Percentiles rank a stretch among this genome's conserved stretches.
Evolutionary conservation across 2,797 vertebrate genomes (phyloP).

Genomic region (Limosa lapponica): DNA sequence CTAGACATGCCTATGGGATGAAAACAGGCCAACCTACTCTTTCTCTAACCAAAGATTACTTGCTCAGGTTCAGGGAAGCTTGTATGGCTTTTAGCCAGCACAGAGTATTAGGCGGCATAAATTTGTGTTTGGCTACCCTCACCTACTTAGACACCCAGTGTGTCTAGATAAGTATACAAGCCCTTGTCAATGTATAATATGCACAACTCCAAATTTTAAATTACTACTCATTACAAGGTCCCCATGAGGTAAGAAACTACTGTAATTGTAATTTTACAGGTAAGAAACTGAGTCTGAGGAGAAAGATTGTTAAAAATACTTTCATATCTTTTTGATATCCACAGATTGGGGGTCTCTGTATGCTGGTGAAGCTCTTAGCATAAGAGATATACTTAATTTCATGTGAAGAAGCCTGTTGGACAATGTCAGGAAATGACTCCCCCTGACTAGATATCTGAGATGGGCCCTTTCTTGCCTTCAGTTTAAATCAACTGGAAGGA

Average conservation of each 20-base stretch:
- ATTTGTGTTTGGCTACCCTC: background rate
- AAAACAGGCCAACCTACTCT: background rate
- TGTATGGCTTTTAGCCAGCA: background rate
- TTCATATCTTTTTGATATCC: background rate
- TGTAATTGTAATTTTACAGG: background rate
- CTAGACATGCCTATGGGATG: background rate
- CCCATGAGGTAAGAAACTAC: background rate
- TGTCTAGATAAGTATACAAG: background rate
- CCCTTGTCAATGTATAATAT: background rate
- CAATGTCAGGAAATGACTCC: background rate
- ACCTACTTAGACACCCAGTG: background rate
- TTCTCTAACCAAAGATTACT: background rate
- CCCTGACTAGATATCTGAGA: background rate
- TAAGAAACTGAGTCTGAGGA: background rate
- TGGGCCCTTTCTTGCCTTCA: background rate
- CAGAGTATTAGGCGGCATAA: background rate
- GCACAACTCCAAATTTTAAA: background rate
- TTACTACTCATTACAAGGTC: background rate
- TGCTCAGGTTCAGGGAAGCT: background rate
- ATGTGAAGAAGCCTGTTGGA: background rate
- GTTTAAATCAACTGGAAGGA: background rate
- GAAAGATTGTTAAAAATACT: background rate
- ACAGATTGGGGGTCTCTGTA: background rate
- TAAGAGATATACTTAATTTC: background rate
- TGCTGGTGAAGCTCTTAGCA: background rate